Base-by-base conservation (phyloP, 2,888 invertebrate genomes). In the Athalia circularis region DNA sequence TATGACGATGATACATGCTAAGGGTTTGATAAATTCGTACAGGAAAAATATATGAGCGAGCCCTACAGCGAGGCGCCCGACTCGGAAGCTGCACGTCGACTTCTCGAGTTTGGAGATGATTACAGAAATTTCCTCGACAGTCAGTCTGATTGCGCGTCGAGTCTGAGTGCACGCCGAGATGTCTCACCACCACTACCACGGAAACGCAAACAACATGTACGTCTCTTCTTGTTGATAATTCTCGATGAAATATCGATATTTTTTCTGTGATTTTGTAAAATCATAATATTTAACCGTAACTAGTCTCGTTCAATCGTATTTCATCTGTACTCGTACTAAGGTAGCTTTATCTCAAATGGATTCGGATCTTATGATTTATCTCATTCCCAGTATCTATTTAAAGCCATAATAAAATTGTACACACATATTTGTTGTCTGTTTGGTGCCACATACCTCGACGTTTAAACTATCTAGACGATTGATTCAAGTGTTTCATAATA, bases 31-130 rank as follows among this genome's bases (percentile, higher is more conserved):
- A 29, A 0, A 29, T 29, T 29, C 4, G 7, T 7, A n/a, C 91
- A 97, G 95, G 97, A 97, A 90, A 97, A 96, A 90, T 97, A 97
- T 91, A 94, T 96, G 90, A 97, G 97, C 61, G 97, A 97, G 89
- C 94, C 96, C 47, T 97, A 97, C 90, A 97, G 97, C 79, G 97
- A 97, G 91, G 94, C 94, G 67, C 94, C 94, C 5, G 97, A 97
- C 89, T 95, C 96, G 1, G 97, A 97, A 90, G 95, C 96, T 52
- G 96, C 97, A 59, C 93, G 96, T 79, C 93, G 94, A 81, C 91
- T 97, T 15, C 91, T 97, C 82, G 96, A 97, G 88, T 97, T 97
- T 88, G 97, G 97, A 52, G 97, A 97, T 90, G 97, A 97, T 91
- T 97, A 97, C 91, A 93, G 97, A 88, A 95, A 95, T 86, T 97